A percentile compares a stretch with the other conserved stretches of the same genome.
Conservation (phyloP, 2,797 vertebrate species). For the Protonibea diacanthus region DNA sequence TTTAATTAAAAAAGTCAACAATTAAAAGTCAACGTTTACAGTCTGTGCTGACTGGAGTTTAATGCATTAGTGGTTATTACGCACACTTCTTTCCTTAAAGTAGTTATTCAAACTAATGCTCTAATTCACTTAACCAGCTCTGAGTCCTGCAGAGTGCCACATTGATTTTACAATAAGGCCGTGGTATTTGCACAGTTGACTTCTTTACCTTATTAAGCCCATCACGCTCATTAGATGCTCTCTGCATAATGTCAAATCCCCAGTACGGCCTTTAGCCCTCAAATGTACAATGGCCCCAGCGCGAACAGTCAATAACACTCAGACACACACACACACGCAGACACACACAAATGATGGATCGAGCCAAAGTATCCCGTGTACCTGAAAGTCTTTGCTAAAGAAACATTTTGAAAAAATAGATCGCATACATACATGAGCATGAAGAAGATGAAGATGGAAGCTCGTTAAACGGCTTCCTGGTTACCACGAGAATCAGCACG, state of each 20-base stretch:
- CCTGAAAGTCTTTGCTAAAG: background rate
- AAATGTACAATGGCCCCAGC: conserved; percentile 3
- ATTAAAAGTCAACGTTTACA: conserved; percentile 43
- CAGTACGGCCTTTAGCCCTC: conserved; percentile 17
- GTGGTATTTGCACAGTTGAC: conserved; percentile 53
- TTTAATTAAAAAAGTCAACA: conserved; percentile 49
- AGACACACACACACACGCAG: conserved; percentile 12
- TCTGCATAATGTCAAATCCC: conserved; percentile 45
- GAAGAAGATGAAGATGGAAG: background rate
- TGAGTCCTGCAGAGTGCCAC: background rate
- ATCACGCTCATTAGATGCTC: conserved; percentile 54
- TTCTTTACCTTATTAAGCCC: conserved; percentile 59
- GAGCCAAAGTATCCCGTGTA: background rate
- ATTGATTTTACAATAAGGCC: conserved; percentile 64
- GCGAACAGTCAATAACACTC: conserved; percentile 19
- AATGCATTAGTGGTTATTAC: conserved; percentile 36
- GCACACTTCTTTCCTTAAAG: conserved; percentile 10
- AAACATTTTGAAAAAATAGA: background rate
- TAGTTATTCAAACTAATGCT: conserved; percentile 41
- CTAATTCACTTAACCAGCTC: conserved; percentile 48
- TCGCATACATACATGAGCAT: background rate
- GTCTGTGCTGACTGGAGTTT: background rate
- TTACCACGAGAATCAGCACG: background rate
- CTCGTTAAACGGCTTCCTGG: background rate
- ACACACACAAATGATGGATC: background rate